Evolutionary conservation across 2,113 vertebrate species (phyloP).

Genomic region (Engystomops pustulosus): DNA sequence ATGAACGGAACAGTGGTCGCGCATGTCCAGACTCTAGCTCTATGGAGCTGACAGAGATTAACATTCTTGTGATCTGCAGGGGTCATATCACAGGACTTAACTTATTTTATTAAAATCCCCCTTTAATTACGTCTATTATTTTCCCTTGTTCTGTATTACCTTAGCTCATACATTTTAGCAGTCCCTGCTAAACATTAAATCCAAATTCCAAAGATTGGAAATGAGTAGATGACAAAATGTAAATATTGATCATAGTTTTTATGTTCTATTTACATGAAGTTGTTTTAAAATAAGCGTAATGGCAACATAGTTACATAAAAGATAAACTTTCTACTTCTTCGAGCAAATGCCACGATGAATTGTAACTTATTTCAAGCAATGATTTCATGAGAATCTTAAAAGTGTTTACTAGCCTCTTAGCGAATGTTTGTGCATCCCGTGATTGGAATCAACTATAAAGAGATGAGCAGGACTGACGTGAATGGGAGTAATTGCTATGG

Average conservation of each 20-base stretch:
- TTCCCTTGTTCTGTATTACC: no score
- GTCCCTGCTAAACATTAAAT: no score
- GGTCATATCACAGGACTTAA: no score
- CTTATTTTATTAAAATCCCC: no score
- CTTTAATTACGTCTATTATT: no score
- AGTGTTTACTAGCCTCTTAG: constrained; percentile 48
- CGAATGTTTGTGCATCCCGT: constrained; percentile 37
- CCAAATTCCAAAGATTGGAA: background rate
- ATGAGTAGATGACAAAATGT: background rate
- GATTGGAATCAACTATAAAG: background rate
- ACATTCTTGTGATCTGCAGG: no score
- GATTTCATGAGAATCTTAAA: constrained; percentile 33
- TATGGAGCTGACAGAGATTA: no score
- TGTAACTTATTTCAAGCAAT: background rate
- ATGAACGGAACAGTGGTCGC: no score
- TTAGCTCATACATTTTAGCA: no score
- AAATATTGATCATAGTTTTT: background rate
- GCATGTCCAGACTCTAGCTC: no score
- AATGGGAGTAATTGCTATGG: constrained; percentile 27
- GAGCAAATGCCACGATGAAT: background rate
- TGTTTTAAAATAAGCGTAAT: constrained; percentile 10
- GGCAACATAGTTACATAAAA: background rate
- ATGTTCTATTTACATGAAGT: background rate
- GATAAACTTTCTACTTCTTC: constrained; percentile 10
- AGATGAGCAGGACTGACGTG: background rate